These are phyloP conservation scores for Heliconius aoede DNA, from an alignment of 2,888 invertebrate species.

Conservation along the genomic window DNA sequence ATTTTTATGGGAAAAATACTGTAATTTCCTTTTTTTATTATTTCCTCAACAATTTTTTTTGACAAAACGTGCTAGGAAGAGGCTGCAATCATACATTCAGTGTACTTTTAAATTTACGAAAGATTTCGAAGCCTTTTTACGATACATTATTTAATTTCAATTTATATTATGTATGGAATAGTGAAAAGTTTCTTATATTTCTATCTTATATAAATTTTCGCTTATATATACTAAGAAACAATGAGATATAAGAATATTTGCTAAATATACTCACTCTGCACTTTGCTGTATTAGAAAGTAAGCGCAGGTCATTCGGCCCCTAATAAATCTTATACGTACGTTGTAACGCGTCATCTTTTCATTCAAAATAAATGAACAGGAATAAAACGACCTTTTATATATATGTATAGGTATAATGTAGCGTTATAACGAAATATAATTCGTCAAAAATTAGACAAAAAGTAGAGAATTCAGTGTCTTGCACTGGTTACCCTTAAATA, in stretches of 20 bases:
- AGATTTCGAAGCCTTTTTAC: not conserved
- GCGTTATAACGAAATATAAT: not conserved
- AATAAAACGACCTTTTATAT: not conserved
- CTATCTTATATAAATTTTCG: not conserved
- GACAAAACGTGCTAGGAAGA: too few species aligned
- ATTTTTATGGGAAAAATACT: not conserved
- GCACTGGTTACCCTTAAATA: too few species aligned
- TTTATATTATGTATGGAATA: not conserved
- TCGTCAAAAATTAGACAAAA: not conserved
- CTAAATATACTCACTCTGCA: not conserved
- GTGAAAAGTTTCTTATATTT: not conserved
- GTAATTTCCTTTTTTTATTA: not conserved
- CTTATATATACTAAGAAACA: not conserved
- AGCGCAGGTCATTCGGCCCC: slow-evolving; percentile 48
- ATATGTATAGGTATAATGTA: not conserved
- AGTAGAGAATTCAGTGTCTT: not conserved
- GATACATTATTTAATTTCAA: not conserved
- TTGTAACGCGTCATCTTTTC: slow-evolving; percentile 35
- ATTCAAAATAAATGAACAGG: slow-evolving; percentile 36
- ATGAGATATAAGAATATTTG: slow-evolving; percentile 22
- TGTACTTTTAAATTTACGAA: not conserved
- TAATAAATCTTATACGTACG: slow-evolving; percentile 48
- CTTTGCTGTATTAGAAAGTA: slow-evolving; percentile 30
- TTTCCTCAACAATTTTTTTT: not conserved
- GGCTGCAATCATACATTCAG: too few species aligned